Percentiles rank a stretch among this genome's conserved stretches.
Evolutionary conservation across 2,113 vertebrate genomes (phyloP).

Genomic region (Cryptoleucopteryx plumbea): DNA sequence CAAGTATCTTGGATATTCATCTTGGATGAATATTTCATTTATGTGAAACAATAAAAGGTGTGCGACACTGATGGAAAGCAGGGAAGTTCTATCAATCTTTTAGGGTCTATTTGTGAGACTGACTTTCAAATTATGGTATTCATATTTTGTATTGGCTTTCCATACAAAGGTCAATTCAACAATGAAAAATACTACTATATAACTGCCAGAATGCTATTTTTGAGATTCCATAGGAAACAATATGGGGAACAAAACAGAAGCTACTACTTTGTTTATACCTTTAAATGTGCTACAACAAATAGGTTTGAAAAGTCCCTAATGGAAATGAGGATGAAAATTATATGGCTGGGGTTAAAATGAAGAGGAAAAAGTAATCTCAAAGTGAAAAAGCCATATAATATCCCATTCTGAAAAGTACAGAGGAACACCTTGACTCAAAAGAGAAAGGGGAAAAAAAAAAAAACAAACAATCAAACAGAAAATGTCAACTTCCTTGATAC

Average conservation of each 20-base stretch:
- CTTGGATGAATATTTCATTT: not conserved
- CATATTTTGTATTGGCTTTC: not conserved
- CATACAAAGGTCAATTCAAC: not conserved
- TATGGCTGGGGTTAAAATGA: not conserved
- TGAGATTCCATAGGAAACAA: not conserved
- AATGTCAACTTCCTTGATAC: slow-evolving; percentile 15
- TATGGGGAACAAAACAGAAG: not conserved
- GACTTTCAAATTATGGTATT: not conserved
- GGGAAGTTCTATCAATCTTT: not conserved
- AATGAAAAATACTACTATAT: not conserved
- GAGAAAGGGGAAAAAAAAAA: not conserved
- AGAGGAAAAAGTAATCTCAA: not conserved
- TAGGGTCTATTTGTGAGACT: not conserved
- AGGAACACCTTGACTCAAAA: not conserved
- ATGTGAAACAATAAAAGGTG: not conserved
- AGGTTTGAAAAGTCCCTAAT: not conserved
- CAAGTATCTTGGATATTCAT: not conserved
- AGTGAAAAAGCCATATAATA: not conserved
- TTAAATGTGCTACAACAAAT: not conserved
- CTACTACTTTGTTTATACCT: not conserved
- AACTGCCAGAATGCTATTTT: not conserved
- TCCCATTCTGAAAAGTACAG: not conserved
- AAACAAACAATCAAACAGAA: not conserved
- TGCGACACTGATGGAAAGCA: not conserved
- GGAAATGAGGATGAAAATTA: not conserved